A percentile compares a stretch with the other conserved stretches of the same genome.
Evolutionary conservation across 37 sponge, comb jelly and placozoan species (phyloP).

Genomic region (Sycon ciliatum): DNA sequence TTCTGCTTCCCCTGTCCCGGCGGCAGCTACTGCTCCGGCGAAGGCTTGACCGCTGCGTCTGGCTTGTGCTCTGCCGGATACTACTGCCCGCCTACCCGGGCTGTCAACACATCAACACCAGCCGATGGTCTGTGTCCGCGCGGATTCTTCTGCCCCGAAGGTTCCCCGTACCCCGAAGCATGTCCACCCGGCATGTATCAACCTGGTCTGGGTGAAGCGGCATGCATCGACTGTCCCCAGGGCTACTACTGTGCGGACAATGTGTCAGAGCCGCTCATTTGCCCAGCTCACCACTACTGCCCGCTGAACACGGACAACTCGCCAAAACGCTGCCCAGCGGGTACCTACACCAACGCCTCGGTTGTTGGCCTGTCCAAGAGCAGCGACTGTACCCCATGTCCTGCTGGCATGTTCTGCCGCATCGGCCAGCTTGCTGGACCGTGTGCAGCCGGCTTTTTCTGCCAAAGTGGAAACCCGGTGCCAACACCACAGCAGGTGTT

Average conservation of each 20-base stretch:
- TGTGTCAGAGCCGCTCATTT: not conserved
- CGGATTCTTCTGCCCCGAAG: not conserved
- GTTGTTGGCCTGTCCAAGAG: conserved; percentile 2
- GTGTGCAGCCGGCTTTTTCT: conserved; percentile 10
- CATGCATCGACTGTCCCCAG: conserved; percentile 11
- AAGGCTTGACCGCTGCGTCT: not conserved
- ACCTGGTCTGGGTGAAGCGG: not conserved
- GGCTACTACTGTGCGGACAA: conserved; percentile 34
- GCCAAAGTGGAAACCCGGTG: conserved; percentile 11
- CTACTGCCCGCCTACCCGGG: not conserved
- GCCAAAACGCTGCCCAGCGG: conserved; percentile 24
- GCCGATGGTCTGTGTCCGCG: not conserved
- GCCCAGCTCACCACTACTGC: not conserved
- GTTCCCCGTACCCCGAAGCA: conserved; percentile 2
- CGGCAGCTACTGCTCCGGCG: not conserved
- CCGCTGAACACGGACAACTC: not conserved
- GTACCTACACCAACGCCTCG: conserved; percentile 28
- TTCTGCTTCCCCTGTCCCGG: not conserved
- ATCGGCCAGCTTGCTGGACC: conserved; percentile 5
- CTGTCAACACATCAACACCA: not conserved
- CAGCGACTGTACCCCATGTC: conserved; percentile 25
- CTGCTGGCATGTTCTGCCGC: conserved; percentile 9
- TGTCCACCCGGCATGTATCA: conserved; percentile 27
- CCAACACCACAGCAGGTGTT: not conserved
- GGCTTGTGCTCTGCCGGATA: not conserved